Percentiles rank a stretch among this genome's conserved stretches.
These are phyloP conservation scores for Saccopteryx bilineata DNA, from an alignment of 2,113 vertebrate species.

Conservation along the genomic window DNA sequence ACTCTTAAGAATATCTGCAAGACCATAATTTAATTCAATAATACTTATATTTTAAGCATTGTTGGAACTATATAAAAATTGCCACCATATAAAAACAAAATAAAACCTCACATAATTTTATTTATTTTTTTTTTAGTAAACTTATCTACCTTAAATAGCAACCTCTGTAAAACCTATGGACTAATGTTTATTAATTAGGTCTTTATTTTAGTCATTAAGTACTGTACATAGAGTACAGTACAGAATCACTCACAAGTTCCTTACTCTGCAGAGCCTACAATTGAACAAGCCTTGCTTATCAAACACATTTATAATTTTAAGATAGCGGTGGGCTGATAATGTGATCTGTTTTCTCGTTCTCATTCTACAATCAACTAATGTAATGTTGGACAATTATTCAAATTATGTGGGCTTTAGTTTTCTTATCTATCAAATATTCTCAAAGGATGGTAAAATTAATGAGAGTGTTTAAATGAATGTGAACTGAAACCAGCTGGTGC, in stretches of 20 bases:
- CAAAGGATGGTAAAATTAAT: background rate
- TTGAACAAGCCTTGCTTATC: background rate
- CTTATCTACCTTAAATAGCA: background rate
- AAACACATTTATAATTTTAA: background rate
- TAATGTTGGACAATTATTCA: background rate
- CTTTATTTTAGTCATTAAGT: background rate
- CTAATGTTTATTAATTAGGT: background rate
- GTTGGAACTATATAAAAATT: background rate
- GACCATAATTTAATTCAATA: background rate
- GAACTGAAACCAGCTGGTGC: background rate
- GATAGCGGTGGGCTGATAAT: background rate
- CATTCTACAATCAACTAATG: background rate
- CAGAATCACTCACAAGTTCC: background rate
- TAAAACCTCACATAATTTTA: too few species aligned
- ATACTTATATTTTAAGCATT: background rate
- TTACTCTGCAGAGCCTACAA: background rate
- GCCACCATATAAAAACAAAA: background rate
- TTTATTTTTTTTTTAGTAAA: background rate
- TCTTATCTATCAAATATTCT: background rate
- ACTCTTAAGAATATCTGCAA: background rate
- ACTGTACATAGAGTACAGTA: accelerated
- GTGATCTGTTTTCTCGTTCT: background rate
- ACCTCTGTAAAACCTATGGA: background rate
- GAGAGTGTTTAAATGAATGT: background rate
- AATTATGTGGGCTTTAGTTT: background rate